Conservation (phyloP, 2,888 invertebrate species). For the Proisotoma minuta region DNA sequence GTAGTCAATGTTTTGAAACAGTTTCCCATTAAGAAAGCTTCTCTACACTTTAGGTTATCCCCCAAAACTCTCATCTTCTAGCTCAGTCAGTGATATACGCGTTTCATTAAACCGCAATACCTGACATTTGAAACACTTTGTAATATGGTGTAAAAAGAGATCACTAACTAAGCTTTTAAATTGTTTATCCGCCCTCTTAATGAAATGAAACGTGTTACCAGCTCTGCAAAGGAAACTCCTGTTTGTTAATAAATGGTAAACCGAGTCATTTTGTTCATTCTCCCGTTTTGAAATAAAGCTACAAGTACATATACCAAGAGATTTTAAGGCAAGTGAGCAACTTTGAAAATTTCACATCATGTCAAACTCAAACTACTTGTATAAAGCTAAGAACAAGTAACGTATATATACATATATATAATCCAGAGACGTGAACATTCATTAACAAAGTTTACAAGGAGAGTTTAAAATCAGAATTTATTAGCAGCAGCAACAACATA, state of each 20-base stretch:
- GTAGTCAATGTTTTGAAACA: no score
- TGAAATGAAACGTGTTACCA: no score
- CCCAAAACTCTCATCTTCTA: background rate
- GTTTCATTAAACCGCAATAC: background rate
- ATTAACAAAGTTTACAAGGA: slow-evolving; percentile 8
- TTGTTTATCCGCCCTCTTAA: background rate
- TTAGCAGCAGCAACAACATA: background rate
- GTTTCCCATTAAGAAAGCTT: no score
- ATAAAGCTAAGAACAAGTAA: background rate
- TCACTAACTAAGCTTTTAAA: background rate
- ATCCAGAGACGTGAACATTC: slow-evolving; percentile 1
- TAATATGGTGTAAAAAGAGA: background rate
- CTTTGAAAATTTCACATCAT: background rate
- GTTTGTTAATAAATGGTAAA: background rate
- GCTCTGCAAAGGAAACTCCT: background rate
- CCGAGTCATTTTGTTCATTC: background rate
- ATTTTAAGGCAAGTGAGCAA: slow-evolving; percentile 2
- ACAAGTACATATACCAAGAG: no score
- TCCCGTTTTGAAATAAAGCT: background rate
- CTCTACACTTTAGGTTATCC: no score
- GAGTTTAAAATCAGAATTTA: slow-evolving; percentile 13
- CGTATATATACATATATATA: background rate
- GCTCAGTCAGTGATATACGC: background rate
- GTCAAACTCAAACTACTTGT: background rate
- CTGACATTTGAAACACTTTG: background rate